phyloP scores from a whole-genome alignment of 2,113 vertebrate genomes.

The Neolamprologus fasciatus region DNA sequence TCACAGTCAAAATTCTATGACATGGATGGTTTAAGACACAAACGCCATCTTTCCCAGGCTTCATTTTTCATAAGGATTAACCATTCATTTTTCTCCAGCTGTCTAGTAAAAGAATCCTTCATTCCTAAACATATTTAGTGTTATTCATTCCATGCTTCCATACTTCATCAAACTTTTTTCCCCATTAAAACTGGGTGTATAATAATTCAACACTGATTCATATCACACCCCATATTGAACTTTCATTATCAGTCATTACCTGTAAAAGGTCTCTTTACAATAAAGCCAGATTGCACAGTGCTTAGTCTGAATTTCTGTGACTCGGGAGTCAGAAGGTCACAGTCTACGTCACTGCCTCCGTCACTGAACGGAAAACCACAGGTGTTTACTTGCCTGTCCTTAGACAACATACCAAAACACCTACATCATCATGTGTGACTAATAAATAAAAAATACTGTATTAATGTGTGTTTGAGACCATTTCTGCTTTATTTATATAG shows the following conservation, averaged over 20 bases:
- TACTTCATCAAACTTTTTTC: background rate
- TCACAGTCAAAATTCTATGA: slow-evolving; percentile 64
- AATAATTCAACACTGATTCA: background rate
- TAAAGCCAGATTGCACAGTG: background rate
- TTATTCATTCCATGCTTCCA: background rate
- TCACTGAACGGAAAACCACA: background rate
- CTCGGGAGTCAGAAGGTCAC: background rate
- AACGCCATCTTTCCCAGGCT: background rate
- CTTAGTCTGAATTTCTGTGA: background rate
- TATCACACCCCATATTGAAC: background rate
- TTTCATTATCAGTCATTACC: background rate
- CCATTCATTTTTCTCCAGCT: slow-evolving; percentile 54
- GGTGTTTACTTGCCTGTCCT: background rate
- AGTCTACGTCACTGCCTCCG: background rate
- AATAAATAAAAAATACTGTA: background rate
- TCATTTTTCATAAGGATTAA: slow-evolving; percentile 58
- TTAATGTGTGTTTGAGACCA: background rate
- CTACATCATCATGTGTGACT: background rate
- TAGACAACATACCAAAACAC: background rate
- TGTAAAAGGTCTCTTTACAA: background rate
- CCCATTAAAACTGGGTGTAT: background rate
- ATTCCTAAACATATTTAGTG: background rate
- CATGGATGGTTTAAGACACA: slow-evolving; percentile 55
- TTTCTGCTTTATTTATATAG: background rate
- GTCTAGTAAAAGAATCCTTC: slow-evolving; percentile 13